Evolutionary conservation across 1,140 invertebrate species (phyloP), one percentile per base, ranked within the genome.

Genomic region (Macrobrachium nipponense): DNA sequence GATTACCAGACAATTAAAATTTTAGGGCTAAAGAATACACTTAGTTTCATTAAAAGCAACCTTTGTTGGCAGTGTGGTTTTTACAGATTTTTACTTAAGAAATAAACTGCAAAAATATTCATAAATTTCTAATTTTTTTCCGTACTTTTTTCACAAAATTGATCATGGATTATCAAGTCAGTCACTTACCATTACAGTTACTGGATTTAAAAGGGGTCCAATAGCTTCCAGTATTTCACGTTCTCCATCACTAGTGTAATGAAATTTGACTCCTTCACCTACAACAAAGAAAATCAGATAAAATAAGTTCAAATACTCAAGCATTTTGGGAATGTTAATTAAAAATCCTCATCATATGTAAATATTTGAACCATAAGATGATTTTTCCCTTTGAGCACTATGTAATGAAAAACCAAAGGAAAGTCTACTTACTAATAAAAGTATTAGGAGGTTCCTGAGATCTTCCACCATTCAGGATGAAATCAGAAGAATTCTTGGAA

Each of bases 201-300:
- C 90, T 89, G 94, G 93, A 20, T 92, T 91, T 0, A 92, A 90
- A 0, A 93, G 90, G 0, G 94, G 94, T 58, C 94, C 94, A 62
- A 91, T 90, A 0, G 93, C 92, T 88, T 90, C 90, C 27, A 95
- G 90, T 3, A 90, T 91, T 87, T 94, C 92, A 10, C 90, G 90
- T 60, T 92, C 91, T 36, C 91, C 89, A 6, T 89, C 89, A 70
- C 92, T 92, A 59, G 91, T 91, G 88, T 93, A 93, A 87, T 92
- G 91, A 90, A 95, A 94, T 10, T 90, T 91, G 2, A 92, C 91
- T 0, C 93, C 93, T 86, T 92, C 92, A 17, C 93, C 90, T 88
- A 0, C 20, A 17, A 5, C 51, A 51, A 51, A 51, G 51, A 51
- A 51, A 51, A 51, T 6, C 17, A 81, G 12, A 93, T 90, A 81